Evolutionary conservation across 2,113 vertebrate genomes (phyloP), one percentile per base, ranked within the genome.

Genomic region (Lophotis ruficrista): DNA sequence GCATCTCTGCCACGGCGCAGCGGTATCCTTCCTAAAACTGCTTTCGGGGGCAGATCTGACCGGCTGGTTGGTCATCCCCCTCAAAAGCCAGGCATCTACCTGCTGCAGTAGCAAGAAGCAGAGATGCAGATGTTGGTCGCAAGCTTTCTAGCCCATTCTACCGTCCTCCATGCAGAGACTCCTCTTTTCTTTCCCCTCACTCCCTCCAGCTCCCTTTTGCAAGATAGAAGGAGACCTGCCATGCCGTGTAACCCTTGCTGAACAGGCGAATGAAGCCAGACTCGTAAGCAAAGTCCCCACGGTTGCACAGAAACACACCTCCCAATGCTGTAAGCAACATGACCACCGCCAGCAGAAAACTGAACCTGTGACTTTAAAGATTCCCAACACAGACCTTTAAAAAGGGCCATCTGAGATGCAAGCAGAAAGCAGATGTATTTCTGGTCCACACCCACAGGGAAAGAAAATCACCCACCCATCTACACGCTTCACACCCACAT

Each of bases 1-100:
- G 64, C 61, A 4, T 3, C 45, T 10, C 35, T 31, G 2, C 16
- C 47, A 3, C n/a, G 0, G 2, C 1, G 2, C 37, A n/a, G 28
- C 62, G 12, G 23, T 14, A 31, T 4, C 41, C 30, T 27, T 3
- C 7, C 18, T 20, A 73, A 48, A 65, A 61, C 25, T 9, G 18
- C 72, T 17, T 6, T 0, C 14, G 14, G 13, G 24, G 21, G 18
- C 28, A 31, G 22, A 47, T 41, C 68, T 53, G 61, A 25, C 3
- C 66, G 27, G 33, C 14, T 47, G 43, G 14, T 20, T 53, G 54
- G 2, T 24, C 28, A 30, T n/a, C 16, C 35, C 35, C 35, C 5
- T 25, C 23, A 68, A 37, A 83, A 51, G 7, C 47, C 35, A 38
- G 41, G 6, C 10, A 51, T 17, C 19, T 19, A 7, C 23, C 31